Percentiles rank a stretch among this genome's conserved stretches.
phyloP scores from a whole-genome alignment of 1,140 invertebrate species.

The Ylistrum balloti region DNA sequence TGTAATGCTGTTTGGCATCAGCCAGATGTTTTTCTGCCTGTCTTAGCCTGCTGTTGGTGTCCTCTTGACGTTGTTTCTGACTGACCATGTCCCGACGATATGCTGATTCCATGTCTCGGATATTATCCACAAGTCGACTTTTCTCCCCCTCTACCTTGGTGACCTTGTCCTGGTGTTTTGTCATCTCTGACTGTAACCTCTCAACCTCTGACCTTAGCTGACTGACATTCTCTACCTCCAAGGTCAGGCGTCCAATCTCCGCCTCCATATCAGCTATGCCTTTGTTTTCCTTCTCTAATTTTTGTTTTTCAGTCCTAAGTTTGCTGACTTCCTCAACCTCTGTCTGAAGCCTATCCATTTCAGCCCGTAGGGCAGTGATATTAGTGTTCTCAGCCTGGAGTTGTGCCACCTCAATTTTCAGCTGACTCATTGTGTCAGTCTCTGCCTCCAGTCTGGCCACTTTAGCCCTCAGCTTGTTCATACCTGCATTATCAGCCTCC shows the following conservation, averaged over 20 bases:
- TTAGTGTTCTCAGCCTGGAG: slow-evolving; percentile 1
- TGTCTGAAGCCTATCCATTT: background rate
- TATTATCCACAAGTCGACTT: slow-evolving; percentile 50
- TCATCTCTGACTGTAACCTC: slow-evolving; percentile 31
- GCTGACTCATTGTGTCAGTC: background rate
- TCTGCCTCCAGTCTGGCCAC: background rate
- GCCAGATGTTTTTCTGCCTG: slow-evolving; percentile 58
- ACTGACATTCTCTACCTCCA: slow-evolving; percentile 14
- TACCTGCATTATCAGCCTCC: background rate
- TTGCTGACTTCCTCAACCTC: background rate
- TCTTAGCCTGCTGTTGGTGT: slow-evolving; percentile 51
- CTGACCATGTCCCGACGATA: slow-evolving; percentile 60
- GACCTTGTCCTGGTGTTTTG: slow-evolving; percentile 3
- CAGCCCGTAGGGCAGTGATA: background rate
- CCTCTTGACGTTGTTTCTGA: slow-evolving; percentile 63
- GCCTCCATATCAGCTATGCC: slow-evolving; percentile 44
- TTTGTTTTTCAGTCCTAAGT: background rate
- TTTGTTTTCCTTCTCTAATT: background rate
- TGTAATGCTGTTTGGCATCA: slow-evolving; percentile 58
- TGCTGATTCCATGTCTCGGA: slow-evolving; percentile 57
- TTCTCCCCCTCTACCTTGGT: slow-evolving; percentile 47
- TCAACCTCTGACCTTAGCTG: slow-evolving; percentile 18
- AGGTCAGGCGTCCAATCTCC: slow-evolving; percentile 48
- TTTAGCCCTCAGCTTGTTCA: slow-evolving; percentile 23
- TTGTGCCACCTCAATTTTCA: background rate